Evolutionary conservation across 2,797 vertebrate genomes (phyloP).

Genomic region (Amblyraja radiata): DNA sequence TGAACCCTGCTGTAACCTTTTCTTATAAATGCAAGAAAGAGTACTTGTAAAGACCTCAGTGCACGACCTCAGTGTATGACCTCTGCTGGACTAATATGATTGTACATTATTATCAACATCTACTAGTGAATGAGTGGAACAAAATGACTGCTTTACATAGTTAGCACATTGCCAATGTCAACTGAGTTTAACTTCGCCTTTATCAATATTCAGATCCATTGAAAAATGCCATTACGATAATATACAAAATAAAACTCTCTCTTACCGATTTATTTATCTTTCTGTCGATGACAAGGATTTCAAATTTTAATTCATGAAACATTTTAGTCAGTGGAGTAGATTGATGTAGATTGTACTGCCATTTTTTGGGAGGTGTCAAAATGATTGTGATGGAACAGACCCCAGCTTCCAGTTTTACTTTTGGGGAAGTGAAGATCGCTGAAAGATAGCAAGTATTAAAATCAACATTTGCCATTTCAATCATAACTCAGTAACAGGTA

Average conservation of each 20-base stretch:
- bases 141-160: background rate
- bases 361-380: slow-evolving; percentile 55
- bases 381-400: slow-evolving; percentile 56
- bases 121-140: background rate
- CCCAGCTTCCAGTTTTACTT: slow-evolving; percentile 48
- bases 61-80: too few species aligned
- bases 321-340: slow-evolving; percentile 52
- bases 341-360: slow-evolving; percentile 50
- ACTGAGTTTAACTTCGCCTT: too few species aligned
- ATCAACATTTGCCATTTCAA: background rate
- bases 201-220: background rate
- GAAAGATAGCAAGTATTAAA: slow-evolving; percentile 42
- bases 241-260: slow-evolving; percentile 31
- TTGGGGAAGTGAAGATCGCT: slow-evolving; percentile 60
- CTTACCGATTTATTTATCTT: slow-evolving; percentile 56
- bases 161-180: background rate
- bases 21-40: too few species aligned
- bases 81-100: too few species aligned
- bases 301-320: slow-evolving; percentile 54
- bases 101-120: too few species aligned
- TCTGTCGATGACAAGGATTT: slow-evolving; percentile 53
- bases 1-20: too few species aligned
- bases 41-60: too few species aligned
- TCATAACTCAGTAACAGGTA: background rate
- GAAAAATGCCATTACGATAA: background rate